These are phyloP conservation scores for Ibidorhyncha struthersii DNA, from an alignment of 2,113 vertebrate genomes.

Conservation along the genomic window DNA sequence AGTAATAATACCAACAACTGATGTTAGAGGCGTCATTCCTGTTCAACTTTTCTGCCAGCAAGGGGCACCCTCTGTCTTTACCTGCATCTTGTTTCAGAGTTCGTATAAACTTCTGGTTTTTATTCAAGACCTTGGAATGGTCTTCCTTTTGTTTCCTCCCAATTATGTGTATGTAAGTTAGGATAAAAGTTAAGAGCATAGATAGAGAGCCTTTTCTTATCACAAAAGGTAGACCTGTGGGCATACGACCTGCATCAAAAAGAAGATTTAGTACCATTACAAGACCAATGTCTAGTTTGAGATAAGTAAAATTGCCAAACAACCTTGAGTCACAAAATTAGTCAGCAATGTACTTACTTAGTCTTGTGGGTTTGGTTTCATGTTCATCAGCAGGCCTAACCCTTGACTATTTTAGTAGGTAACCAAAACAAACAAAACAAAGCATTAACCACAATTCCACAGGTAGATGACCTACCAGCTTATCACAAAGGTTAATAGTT, in stretches of 20 bases:
- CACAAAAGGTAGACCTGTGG: accelerated
- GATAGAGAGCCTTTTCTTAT: neutral
- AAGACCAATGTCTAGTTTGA: neutral
- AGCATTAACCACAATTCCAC: neutral
- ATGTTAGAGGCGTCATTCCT: neutral
- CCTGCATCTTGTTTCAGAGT: neutral
- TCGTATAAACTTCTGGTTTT: neutral
- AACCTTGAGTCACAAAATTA: neutral
- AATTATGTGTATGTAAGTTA: neutral
- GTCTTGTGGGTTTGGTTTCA: neutral
- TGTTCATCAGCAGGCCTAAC: neutral
- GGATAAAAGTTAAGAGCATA: neutral
- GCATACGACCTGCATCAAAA: neutral
- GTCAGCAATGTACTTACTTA: neutral
- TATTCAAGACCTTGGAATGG: neutral
- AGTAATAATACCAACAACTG: neutral
- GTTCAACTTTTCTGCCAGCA: neutral
- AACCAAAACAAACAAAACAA: neutral
- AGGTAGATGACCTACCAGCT: neutral
- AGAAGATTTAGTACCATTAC: neutral
- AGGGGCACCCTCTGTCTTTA: neutral
- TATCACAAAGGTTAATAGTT: neutral
- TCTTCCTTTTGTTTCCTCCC: accelerated
- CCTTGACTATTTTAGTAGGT: neutral
- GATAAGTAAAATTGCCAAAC: neutral